These are phyloP conservation scores for Siphamia tubifer DNA, from an alignment of 2,113 vertebrate species.

Conservation along the genomic window DNA sequence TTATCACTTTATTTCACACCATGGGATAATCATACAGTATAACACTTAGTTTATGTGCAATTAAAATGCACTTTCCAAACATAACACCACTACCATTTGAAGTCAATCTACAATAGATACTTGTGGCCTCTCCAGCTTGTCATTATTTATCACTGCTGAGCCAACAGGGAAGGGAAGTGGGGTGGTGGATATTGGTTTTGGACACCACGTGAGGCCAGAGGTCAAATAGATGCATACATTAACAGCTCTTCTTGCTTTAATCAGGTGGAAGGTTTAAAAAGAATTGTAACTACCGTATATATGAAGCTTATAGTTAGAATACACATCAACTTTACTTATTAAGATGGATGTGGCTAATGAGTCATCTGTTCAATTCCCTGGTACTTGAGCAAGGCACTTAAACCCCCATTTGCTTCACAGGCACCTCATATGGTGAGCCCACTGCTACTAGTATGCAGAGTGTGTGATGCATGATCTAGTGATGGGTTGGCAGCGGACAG, in stretches of 20 bases:
- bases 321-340: too few species aligned
- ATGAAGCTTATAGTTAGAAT: neutral
- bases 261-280: conserved; percentile 11
- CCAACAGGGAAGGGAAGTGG: neutral
- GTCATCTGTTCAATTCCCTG: too few species aligned
- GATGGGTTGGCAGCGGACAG: too few species aligned
- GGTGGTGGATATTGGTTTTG: conserved; percentile 53
- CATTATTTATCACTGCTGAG: conserved; percentile 41
- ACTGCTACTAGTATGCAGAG: neutral
- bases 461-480: too few species aligned
- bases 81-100: conserved; percentile 9
- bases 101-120: conserved; percentile 26
- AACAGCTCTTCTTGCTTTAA: conserved; percentile 26
- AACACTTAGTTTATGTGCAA: neutral
- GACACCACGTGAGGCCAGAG: conserved; percentile 13
- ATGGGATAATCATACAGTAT: neutral
- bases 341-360: too few species aligned
- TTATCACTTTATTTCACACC: neutral
- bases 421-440: too few species aligned
- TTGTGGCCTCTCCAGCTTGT: conserved; percentile 3
- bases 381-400: too few species aligned
- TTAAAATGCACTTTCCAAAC: neutral
- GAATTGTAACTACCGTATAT: neutral
- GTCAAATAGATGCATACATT: conserved; percentile 48
- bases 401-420: too few species aligned